A percentile compares a stretch with the other conserved stretches of the same genome.
These are phyloP conservation scores for Malurus melanocephalus DNA, from an alignment of 2,113 vertebrate species.

Conservation along the genomic window DNA sequence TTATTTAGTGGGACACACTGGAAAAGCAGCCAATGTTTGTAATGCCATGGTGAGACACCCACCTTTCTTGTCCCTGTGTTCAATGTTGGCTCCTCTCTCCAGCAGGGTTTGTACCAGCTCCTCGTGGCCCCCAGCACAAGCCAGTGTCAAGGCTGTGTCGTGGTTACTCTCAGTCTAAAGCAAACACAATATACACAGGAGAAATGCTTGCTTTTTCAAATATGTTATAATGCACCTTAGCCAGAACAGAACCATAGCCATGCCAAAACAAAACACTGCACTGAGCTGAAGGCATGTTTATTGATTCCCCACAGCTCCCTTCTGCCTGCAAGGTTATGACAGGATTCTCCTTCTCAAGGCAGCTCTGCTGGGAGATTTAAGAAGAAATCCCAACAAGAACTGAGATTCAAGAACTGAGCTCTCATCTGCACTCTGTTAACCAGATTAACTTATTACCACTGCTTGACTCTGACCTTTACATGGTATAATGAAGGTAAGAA, in stretches of 20 bases:
- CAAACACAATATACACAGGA: neutral
- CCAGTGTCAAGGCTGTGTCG: slow-evolving; percentile 94
- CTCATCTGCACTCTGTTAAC: neutral
- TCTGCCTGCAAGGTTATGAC: neutral
- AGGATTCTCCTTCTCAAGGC: neutral
- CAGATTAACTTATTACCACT: neutral
- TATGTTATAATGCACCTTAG: accelerated
- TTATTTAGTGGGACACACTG: neutral
- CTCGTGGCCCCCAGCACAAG: slow-evolving; percentile 96
- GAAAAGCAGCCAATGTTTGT: too few species aligned
- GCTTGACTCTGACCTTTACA: neutral
- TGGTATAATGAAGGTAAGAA: neutral
- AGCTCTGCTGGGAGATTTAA: neutral
- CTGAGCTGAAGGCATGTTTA: accelerated
- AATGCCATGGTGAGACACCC: neutral
- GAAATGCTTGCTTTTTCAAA: neutral
- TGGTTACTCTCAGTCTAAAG: slow-evolving; percentile 97
- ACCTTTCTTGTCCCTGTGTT: slow-evolving; percentile 98
- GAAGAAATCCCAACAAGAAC: neutral
- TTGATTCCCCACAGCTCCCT: neutral
- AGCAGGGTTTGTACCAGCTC: slow-evolving; percentile 95
- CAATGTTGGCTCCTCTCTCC: slow-evolving; percentile 94
- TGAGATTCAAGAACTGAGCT: neutral
- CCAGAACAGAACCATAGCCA: neutral
- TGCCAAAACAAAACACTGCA: neutral